These are phyloP conservation scores for Crax fasciolata DNA, from an alignment of 2,797 vertebrate genomes.

Conservation along the genomic window DNA sequence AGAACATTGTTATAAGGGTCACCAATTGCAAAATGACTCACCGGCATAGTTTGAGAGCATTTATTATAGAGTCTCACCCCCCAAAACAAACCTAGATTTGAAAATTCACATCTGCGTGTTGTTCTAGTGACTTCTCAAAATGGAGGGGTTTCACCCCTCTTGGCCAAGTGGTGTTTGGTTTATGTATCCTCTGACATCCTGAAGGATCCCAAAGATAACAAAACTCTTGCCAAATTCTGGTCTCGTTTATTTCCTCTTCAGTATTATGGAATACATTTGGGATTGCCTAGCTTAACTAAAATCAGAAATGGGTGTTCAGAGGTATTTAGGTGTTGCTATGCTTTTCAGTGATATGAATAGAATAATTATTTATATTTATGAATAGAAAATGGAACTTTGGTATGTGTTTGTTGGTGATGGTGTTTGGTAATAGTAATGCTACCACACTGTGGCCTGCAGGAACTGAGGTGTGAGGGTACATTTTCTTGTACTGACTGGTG, in stretches of 20 bases:
- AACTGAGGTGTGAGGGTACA: not conserved
- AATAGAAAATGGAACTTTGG: not conserved
- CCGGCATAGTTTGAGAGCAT: conserved; percentile 27
- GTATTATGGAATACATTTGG: not conserved
- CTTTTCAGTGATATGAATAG: not conserved
- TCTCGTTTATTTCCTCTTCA: not conserved
- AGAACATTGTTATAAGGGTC: conserved; percentile 46
- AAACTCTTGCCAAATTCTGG: not conserved
- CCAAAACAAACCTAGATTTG: conserved; percentile 21
- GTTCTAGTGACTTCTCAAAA: not conserved
- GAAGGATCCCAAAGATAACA: not conserved
- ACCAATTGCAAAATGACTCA: conserved; percentile 39
- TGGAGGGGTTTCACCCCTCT: not conserved
- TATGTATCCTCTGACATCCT: not conserved
- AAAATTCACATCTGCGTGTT: not conserved
- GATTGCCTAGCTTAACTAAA: not conserved
- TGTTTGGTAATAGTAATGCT: not conserved
- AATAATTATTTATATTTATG: too few relatives aligned
- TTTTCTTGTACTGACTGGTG: not conserved
- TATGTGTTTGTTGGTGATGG: not conserved
- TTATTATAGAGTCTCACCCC: not conserved
- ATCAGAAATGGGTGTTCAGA: not conserved
- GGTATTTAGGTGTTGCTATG: not conserved
- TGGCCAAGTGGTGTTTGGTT: not conserved
- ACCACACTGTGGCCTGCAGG: not conserved